A percentile compares a stretch with the other conserved stretches of the same genome.
These are phyloP conservation scores for Falco punctatus DNA, from an alignment of 2,113 vertebrate genomes.

Conservation along the genomic window DNA sequence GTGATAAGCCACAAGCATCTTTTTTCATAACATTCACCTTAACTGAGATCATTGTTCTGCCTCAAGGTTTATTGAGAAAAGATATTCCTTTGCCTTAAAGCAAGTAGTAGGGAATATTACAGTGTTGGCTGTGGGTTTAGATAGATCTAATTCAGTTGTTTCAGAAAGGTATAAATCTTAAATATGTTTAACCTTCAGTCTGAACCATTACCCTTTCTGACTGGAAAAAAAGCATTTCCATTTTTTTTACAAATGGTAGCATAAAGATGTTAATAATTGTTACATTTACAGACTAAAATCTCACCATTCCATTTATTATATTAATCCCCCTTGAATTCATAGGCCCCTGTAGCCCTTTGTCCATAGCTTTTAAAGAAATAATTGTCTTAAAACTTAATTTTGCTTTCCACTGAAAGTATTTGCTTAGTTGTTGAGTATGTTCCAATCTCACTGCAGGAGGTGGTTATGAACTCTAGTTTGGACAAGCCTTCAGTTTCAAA, in stretches of 20 bases:
- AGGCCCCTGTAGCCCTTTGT: not conserved
- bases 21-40: not conserved
- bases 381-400: not conserved
- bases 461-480: conserved; percentile 5
- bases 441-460: conserved; percentile 4
- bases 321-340: not conserved
- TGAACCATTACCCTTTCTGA: not conserved
- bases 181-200: not conserved
- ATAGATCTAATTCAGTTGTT: not conserved
- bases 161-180: not conserved
- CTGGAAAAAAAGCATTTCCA: not conserved
- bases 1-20: not conserved
- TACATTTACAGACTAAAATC: not conserved
- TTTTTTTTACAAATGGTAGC: not conserved
- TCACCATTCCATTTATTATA: not conserved
- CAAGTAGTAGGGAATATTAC: not conserved
- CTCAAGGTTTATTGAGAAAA: not conserved
- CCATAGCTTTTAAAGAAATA: not conserved
- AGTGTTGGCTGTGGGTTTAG: not conserved
- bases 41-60: not conserved
- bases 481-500: not conserved
- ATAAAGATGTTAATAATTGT: not conserved
- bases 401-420: not conserved
- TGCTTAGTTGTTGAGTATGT: not conserved
- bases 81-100: not conserved